A percentile compares a stretch with the other conserved stretches of the same genome.
Conservation (phyloP, 64 coral and sea anemone species). For the Anthopleura sola region DNA sequence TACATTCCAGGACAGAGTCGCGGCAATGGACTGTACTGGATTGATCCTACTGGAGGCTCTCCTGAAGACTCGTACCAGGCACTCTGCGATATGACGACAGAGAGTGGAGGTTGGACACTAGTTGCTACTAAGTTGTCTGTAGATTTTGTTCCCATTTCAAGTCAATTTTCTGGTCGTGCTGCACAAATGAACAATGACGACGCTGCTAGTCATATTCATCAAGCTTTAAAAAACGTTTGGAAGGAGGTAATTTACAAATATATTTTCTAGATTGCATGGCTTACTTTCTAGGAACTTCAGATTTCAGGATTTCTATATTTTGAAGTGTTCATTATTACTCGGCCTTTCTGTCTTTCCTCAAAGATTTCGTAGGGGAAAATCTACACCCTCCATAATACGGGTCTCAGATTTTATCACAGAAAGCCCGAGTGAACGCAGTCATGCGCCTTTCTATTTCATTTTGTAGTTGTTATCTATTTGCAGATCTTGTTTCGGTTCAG, state of each 20-base stretch:
- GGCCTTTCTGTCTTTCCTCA: no score
- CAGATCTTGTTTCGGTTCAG: slow-evolving; percentile 57
- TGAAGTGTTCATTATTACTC: no score
- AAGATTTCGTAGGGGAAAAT: no score
- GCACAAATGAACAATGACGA: slow-evolving; percentile 24
- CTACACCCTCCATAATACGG: no score
- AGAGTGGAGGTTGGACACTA: slow-evolving; percentile 77
- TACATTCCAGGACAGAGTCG: slow-evolving; percentile 47
- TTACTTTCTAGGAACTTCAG: no score
- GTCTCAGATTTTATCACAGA: no score
- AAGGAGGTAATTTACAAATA: slow-evolving; percentile 41
- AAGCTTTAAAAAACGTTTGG: slow-evolving; percentile 42
- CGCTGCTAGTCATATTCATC: slow-evolving; percentile 73
- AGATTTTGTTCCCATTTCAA: slow-evolving; percentile 26
- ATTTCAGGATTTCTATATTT: no score
- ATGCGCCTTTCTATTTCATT: no score
- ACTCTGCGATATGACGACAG: slow-evolving; percentile 76
- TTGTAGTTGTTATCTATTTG: not conserved
- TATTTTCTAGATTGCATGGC: no score
- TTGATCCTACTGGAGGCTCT: slow-evolving; percentile 67
- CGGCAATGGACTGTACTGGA: slow-evolving; percentile 63
- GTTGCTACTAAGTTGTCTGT: slow-evolving; percentile 59
- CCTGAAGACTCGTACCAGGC: slow-evolving; percentile 63
- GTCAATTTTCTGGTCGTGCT: slow-evolving; percentile 29
- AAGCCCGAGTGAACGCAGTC: no score